Conservation (phyloP, 2,888 invertebrate genomes). For the Napeogenes sylphis region DNA sequence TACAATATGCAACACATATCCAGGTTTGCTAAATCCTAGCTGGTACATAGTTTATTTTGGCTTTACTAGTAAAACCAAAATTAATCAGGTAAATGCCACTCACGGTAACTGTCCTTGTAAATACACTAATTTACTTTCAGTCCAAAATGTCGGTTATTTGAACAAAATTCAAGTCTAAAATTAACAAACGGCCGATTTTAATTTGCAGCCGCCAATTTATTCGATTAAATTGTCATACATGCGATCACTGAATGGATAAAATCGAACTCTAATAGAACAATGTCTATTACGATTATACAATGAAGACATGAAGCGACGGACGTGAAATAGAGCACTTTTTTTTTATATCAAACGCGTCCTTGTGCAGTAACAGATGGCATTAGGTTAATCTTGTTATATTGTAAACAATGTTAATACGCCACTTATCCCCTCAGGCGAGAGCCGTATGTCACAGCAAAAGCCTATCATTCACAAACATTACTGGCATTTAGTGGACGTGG, state of each 20-base stretch:
- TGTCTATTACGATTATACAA: neutral
- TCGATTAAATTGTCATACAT: slow-evolving; percentile 43
- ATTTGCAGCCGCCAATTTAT: slow-evolving; percentile 53
- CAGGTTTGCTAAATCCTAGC: neutral
- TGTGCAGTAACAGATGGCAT: neutral
- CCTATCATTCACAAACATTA: slow-evolving; percentile 28
- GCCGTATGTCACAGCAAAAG: slow-evolving; percentile 22
- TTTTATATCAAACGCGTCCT: neutral
- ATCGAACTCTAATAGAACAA: neutral
- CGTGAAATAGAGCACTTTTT: neutral
- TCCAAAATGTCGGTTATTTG: slow-evolving; percentile 46
- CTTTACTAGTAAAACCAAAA: slow-evolving; percentile 18
- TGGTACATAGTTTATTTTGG: slow-evolving; percentile 17
- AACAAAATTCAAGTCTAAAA: slow-evolving; percentile 54
- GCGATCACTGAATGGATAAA: neutral
- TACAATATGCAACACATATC: neutral
- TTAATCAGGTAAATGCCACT: slow-evolving; percentile 32
- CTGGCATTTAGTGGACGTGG: slow-evolving; percentile 46
- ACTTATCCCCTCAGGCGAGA: slow-evolving; percentile 10
- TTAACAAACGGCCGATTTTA: slow-evolving; percentile 53
- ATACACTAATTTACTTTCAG: slow-evolving; percentile 71
- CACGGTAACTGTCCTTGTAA: slow-evolving; percentile 39
- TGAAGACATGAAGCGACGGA: neutral
- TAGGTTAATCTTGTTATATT: slow-evolving; percentile 12
- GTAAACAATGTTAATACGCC: slow-evolving; percentile 10